phyloP scores from a whole-genome alignment of 2,113 vertebrate species.

The Anolis sagrei region DNA sequence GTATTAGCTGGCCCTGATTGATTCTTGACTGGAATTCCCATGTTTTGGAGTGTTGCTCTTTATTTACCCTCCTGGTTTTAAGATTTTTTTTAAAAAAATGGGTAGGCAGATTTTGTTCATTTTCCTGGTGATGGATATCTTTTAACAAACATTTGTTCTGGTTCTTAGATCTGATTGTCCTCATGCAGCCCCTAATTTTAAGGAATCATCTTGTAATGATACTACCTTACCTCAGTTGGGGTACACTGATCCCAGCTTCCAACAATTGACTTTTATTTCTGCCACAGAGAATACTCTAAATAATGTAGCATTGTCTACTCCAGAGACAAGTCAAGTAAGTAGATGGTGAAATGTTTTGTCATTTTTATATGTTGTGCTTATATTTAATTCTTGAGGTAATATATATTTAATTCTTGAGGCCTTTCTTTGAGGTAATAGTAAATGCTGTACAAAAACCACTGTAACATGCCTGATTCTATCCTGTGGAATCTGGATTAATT shows the following conservation, averaged over 20 bases:
- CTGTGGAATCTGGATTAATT: background rate
- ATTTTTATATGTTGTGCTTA: background rate
- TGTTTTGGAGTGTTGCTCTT: no score
- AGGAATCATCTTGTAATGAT: slow-evolving; percentile 64
- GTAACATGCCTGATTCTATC: background rate
- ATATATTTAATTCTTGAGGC: no score
- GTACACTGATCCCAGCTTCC: slow-evolving; percentile 81
- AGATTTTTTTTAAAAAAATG: no score
- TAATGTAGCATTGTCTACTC: slow-evolving; percentile 55
- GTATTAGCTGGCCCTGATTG: no score
- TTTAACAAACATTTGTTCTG: slow-evolving; percentile 6
- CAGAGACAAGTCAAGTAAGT: slow-evolving; percentile 77
- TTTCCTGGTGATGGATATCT: no score
- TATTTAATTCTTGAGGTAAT: background rate
- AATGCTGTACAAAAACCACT: background rate
- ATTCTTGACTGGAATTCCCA: no score
- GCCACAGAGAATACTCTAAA: slow-evolving; percentile 74
- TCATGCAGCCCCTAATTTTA: slow-evolving; percentile 30
- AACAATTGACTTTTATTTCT: slow-evolving; percentile 90
- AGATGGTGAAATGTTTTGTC: background rate
- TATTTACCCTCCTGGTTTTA: no score
- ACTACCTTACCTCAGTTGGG: slow-evolving; percentile 69
- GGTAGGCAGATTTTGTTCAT: no score
- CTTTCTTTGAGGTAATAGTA: background rate
- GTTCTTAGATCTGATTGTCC: slow-evolving; percentile 69